Conservation (phyloP, 2,797 vertebrate species). For the Amniataba percoides region DNA sequence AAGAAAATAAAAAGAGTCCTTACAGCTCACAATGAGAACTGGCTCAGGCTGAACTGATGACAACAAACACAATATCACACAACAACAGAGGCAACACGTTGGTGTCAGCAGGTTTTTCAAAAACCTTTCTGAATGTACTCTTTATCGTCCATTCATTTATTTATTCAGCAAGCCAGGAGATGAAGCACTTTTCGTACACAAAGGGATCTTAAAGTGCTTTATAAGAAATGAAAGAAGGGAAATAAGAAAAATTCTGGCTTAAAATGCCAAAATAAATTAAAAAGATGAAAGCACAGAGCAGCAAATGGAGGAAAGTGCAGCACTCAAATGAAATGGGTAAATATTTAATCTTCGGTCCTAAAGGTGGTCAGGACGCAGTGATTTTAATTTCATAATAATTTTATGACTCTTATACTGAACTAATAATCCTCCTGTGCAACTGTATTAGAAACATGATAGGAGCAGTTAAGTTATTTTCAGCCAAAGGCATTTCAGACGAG, state of each 20-base stretch:
- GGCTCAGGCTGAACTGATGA: slow-evolving; percentile 1
- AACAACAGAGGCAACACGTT: slow-evolving; percentile 17
- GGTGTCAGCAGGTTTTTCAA: slow-evolving; percentile 18
- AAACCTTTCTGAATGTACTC: slow-evolving; percentile 7
- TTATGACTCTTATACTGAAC: not conserved
- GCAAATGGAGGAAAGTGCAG: slow-evolving; percentile 3
- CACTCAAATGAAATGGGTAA: not conserved
- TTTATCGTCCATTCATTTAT: slow-evolving; percentile 21
- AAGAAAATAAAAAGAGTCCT: not conserved
- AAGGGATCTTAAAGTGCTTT: slow-evolving; percentile 23
- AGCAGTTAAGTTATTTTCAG: slow-evolving; percentile 9
- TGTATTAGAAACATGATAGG: not conserved
- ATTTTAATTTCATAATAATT: too few relatives aligned
- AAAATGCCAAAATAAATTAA: not conserved
- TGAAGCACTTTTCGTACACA: not conserved
- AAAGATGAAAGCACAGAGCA: slow-evolving; percentile 13
- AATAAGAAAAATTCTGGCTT: slow-evolving; percentile 4
- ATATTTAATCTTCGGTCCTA: slow-evolving; percentile 1
- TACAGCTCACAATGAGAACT: not conserved
- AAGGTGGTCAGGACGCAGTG: not conserved
- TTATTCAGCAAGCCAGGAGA: not conserved
- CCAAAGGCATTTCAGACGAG: slow-evolving; percentile 12
- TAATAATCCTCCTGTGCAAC: not conserved
- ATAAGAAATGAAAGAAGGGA: not conserved
- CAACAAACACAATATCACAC: slow-evolving; percentile 1